These are phyloP conservation scores for Lindbergichthys nudifrons DNA, from an alignment of 2,797 vertebrate genomes.

Conservation along the genomic window DNA sequence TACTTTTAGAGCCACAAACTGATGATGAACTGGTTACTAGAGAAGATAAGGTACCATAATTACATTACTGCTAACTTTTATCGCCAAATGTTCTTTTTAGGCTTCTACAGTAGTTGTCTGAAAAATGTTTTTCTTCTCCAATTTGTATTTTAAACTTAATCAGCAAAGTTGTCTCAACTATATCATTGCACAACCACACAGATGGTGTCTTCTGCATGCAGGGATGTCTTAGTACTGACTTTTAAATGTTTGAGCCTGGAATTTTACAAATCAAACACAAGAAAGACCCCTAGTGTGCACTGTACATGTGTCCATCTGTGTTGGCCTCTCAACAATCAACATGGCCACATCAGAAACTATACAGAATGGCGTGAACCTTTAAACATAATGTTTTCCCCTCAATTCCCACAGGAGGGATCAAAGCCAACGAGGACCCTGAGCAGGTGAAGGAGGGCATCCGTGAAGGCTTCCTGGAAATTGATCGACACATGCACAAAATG, in stretches of 20 bases:
- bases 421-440: constrained; percentile 72
- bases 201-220: not conserved
- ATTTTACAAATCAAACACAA: too few species aligned
- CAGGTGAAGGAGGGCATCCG: constrained; percentile 84
- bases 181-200: constrained; percentile 5
- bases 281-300: too few species aligned
- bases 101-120: not conserved
- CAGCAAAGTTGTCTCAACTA: not conserved
- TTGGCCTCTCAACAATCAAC: constrained; percentile 1
- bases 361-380: not conserved
- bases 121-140: not conserved
- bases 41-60: not conserved
- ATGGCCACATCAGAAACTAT: not conserved
- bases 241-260: too few species aligned
- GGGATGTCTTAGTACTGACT: not conserved
- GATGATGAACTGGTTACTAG: not conserved
- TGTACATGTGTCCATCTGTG: too few species aligned
- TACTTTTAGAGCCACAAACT: not conserved
- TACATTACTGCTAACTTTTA: not conserved
- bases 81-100: too few species aligned
- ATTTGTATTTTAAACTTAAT: not conserved
- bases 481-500: constrained; percentile 82
- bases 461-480: constrained; percentile 82
- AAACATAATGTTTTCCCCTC: not conserved
- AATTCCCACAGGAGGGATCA: constrained; percentile 65